A percentile compares a stretch with the other conserved stretches of the same genome.
Evolutionary conservation across 2,797 vertebrate species (phyloP).

Genomic region (Urocyon cinereoargenteus): DNA sequence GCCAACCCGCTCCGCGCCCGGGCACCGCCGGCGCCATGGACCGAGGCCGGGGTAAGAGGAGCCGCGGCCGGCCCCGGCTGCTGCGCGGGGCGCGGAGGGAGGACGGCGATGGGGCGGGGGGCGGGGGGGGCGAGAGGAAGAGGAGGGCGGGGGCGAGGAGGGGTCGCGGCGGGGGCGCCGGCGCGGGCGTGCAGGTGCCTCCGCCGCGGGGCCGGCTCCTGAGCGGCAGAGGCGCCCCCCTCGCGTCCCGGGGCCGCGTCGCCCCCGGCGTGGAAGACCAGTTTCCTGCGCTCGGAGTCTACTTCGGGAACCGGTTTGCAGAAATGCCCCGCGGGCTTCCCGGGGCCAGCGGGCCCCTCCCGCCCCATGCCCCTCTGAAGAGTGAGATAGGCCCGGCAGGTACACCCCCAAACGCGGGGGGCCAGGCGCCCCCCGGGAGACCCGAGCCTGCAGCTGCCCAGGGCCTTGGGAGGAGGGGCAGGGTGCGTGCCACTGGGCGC

Average conservation of each 20-base stretch:
- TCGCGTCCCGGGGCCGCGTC: background rate
- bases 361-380: background rate
- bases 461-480: background rate
- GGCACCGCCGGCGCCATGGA: constrained; percentile 71
- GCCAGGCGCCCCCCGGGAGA: background rate
- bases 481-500: background rate
- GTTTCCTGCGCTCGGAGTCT: background rate
- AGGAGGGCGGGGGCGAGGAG: background rate
- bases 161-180: background rate
- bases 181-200: constrained; percentile 47
- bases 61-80: background rate
- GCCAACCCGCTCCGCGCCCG: background rate
- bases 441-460: background rate
- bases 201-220: background rate
- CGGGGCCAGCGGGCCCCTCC: background rate
- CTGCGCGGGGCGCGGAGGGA: background rate
- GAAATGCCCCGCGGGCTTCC: background rate
- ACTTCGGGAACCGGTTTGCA: background rate
- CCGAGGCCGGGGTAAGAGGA: constrained; percentile 75
- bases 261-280: background rate
- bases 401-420: background rate
- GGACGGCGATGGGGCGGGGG: background rate
- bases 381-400: background rate
- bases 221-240: too few species aligned
- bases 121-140: background rate